These are phyloP conservation scores for Pterois miles DNA, from an alignment of 2,797 vertebrate species.

Conservation along the genomic window DNA sequence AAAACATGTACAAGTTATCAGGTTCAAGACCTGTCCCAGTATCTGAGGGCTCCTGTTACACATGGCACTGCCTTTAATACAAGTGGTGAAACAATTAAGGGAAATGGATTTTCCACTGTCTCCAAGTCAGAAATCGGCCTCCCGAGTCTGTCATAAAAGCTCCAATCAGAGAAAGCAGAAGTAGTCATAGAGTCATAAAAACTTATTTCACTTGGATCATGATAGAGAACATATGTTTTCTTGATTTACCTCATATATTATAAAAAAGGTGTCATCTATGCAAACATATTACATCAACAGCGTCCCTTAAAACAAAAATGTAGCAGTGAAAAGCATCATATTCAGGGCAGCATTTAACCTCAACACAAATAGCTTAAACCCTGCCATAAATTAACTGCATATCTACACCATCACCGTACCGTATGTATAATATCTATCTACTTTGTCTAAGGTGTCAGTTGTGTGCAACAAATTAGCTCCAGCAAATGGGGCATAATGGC, in stretches of 20 bases:
- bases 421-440: conserved; percentile 44
- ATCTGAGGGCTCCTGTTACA: conserved; percentile 90
- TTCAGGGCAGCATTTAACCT: conserved; percentile 14
- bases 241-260: background rate
- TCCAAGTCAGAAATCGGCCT: conserved; percentile 61
- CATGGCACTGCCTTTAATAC: conserved; percentile 82
- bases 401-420: conserved; percentile 27
- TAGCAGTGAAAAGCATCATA: background rate
- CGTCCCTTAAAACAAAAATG: background rate
- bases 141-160: conserved; percentile 56
- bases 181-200: conserved; percentile 18
- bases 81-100: conserved; percentile 95
- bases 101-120: conserved; percentile 91
- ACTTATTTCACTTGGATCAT: background rate
- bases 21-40: conserved; percentile 89
- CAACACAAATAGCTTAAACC: conserved; percentile 18
- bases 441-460: conserved; percentile 84
- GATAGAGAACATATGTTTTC: background rate
- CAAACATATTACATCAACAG: background rate
- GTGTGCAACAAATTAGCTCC: conserved; percentile 89
- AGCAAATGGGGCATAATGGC: conserved; percentile 94
- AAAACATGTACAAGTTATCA: conserved; percentile 98
- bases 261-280: background rate
- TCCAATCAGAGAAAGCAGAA: conserved; percentile 53
- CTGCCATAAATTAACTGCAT: conserved; percentile 42